A percentile compares a stretch with the other conserved stretches of the same genome.
Conservation (phyloP, 2,888 invertebrate genomes). For the Eueremaeus valkanovi region DNA sequence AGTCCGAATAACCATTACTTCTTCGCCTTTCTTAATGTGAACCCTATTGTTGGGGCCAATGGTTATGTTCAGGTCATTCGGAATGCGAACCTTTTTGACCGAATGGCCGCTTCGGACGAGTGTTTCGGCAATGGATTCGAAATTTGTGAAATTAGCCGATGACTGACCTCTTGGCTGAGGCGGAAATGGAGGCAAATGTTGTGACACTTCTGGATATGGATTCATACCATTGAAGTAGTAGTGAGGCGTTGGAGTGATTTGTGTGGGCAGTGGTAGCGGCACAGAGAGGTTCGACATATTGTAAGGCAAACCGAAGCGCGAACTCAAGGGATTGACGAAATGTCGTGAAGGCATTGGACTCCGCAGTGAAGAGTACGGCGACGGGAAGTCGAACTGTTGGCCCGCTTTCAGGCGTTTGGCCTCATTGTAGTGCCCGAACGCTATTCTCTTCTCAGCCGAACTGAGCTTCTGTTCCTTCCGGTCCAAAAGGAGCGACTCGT, state of each 20-base stretch:
- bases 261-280: not conserved
- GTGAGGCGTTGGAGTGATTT: constrained; percentile 5
- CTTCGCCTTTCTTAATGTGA: constrained; percentile 85
- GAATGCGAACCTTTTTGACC: not conserved
- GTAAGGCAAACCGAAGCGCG: not conserved
- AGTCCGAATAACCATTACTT: constrained; percentile 89
- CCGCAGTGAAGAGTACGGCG: not conserved
- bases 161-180: not conserved
- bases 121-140: constrained; percentile 14
- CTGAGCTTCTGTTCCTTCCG: constrained; percentile 90
- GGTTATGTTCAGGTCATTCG: constrained; percentile 70
- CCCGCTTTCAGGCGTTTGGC: constrained; percentile 66
- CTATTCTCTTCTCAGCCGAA: constrained; percentile 84
- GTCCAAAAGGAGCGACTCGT: constrained; percentile 89
- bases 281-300: not conserved
- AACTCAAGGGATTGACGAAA: not conserved
- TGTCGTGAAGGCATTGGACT: not conserved
- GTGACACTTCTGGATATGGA: not conserved
- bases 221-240: not conserved
- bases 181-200: constrained; percentile 24
- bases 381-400: not conserved
- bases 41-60: constrained; percentile 74
- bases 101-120: not conserved
- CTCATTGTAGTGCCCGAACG: constrained; percentile 85
- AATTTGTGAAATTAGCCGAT: not conserved